phyloP scores from a whole-genome alignment of 1,140 invertebrate genomes.

The Argopecten irradians region DNA sequence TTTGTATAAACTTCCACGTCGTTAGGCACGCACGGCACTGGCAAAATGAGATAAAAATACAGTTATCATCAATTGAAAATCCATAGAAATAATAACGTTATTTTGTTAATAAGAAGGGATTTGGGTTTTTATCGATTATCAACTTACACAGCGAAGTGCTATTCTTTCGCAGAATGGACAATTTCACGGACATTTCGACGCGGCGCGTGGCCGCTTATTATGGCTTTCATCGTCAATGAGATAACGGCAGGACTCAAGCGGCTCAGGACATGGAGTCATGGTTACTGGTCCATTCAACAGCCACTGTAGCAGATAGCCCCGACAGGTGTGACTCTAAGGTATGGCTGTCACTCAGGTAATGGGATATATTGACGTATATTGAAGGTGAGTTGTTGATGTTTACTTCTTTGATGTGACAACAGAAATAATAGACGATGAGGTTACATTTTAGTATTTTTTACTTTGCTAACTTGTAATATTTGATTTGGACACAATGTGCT shows the following conservation, averaged over 20 bases:
- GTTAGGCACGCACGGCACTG: not conserved
- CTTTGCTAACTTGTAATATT: no score
- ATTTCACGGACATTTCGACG: not conserved
- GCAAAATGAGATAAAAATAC: not conserved
- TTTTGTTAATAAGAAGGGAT: not conserved
- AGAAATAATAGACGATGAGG: no score
- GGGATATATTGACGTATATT: not conserved
- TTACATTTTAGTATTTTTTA: no score
- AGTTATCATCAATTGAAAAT: not conserved
- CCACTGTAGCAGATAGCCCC: not conserved
- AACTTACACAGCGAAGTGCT: not conserved
- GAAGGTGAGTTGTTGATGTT: not conserved
- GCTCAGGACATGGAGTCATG: not conserved
- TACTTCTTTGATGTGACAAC: not conserved
- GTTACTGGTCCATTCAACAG: conserved; percentile 1
- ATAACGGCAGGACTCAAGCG: not conserved
- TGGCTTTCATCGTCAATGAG: not conserved
- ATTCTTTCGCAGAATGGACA: not conserved
- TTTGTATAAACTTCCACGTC: not conserved
- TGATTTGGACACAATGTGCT: no score
- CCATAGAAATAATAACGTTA: not conserved
- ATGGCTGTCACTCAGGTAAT: not conserved
- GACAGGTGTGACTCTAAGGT: not conserved
- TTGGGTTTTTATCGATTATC: not conserved
- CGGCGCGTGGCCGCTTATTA: not conserved